These are phyloP conservation scores for Pseudanteris insignis DNA, from an alignment of 2,888 invertebrate genomes.

Conservation along the genomic window DNA sequence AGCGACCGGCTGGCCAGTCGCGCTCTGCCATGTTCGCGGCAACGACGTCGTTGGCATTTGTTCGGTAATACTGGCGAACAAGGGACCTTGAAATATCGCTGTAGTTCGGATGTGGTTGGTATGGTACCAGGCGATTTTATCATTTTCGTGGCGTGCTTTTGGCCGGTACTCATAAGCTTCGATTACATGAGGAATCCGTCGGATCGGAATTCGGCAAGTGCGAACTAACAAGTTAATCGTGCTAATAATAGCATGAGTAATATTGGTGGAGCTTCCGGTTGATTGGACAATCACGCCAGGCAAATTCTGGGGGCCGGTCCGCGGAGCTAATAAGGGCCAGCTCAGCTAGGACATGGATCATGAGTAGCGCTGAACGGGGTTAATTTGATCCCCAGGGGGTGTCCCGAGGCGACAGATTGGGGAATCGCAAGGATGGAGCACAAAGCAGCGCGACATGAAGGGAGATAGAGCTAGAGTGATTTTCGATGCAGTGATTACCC, in stretches of 20 bases:
- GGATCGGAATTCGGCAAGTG: too few relatives aligned
- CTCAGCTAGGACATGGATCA: neutral
- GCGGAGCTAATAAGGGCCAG: neutral
- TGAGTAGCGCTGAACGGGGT: conserved; percentile 6
- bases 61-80: conserved; percentile 48
- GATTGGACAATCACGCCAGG: too few relatives aligned
- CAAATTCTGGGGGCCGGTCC: neutral
- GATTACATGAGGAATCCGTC: neutral
- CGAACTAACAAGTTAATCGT: too few relatives aligned
- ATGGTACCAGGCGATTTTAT: too few relatives aligned
- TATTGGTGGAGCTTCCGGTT: too few relatives aligned
- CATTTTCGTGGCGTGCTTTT: too few relatives aligned
- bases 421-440: conserved; percentile 2
- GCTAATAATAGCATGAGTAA: too few relatives aligned
- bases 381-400: conserved; percentile 26
- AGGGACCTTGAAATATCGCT: conserved; percentile 20
- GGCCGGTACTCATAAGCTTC: too few relatives aligned
- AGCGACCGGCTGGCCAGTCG: conserved; percentile 62
- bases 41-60: conserved; percentile 47
- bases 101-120: too few relatives aligned
- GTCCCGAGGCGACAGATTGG: conserved; percentile 18
- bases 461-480: conserved; percentile 14
- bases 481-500: conserved; percentile 34
- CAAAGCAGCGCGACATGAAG: neutral
- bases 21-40: conserved; percentile 55